Evolutionary conservation across 2,888 invertebrate species (phyloP).

Genomic region (Alloscopus bannaensis): DNA sequence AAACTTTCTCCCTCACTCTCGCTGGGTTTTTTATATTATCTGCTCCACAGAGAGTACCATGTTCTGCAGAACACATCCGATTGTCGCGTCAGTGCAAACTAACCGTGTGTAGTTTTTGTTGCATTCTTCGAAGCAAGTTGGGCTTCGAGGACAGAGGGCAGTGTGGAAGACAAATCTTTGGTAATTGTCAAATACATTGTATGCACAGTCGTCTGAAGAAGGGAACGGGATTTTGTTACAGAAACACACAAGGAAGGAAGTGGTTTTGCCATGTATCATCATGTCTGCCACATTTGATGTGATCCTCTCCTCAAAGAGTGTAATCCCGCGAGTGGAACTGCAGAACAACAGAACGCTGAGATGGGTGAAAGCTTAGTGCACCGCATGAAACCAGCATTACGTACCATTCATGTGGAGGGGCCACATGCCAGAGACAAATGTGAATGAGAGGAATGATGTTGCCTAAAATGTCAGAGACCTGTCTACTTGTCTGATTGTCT

Average conservation of each 20-base stretch:
- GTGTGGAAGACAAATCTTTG: constrained; percentile 25
- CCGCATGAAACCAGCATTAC: not conserved
- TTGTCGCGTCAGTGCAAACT: too few species aligned
- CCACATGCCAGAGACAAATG: too few species aligned
- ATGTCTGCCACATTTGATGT: constrained; percentile 43
- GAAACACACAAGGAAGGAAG: constrained; percentile 31
- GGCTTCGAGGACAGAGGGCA: not conserved
- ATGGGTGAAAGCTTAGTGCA: not conserved
- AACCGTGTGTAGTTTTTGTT: not conserved
- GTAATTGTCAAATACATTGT: constrained; percentile 44
- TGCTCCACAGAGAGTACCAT: not conserved
- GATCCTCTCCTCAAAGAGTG: constrained; percentile 30
- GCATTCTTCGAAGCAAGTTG: too few species aligned
- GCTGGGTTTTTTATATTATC: not conserved
- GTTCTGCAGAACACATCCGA: too few species aligned
- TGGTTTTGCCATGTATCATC: constrained; percentile 27
- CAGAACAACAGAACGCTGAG: not conserved
- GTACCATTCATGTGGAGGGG: too few species aligned
- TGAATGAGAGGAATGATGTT: constrained; percentile 4
- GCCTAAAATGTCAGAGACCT: constrained; percentile 41
- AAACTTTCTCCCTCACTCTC: not conserved
- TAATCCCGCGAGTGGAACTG: constrained; percentile 8
- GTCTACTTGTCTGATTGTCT: constrained; percentile 19
- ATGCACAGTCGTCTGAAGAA: constrained; percentile 29
- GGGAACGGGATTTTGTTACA: not conserved